phyloP scores from a whole-genome alignment of 2,888 invertebrate species.

The Agrochola litura region DNA sequence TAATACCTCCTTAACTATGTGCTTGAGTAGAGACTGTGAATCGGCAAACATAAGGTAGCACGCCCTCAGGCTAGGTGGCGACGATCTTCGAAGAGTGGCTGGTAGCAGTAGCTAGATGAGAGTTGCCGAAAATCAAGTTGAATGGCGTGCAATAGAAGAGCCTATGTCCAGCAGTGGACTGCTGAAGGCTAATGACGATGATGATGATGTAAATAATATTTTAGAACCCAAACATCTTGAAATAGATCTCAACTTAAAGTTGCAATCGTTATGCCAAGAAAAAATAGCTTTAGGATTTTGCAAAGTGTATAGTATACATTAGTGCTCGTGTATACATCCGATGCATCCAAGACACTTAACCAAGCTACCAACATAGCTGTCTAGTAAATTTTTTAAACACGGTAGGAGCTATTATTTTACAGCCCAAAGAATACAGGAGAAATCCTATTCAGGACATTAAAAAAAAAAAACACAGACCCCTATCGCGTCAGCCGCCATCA shows the following conservation, averaged over 20 bases:
- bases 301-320: neutral
- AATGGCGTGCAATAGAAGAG: too few species aligned
- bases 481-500: conserved; percentile 38
- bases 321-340: neutral
- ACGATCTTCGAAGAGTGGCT: too few species aligned
- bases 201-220: neutral
- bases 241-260: too few species aligned
- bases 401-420: neutral
- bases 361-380: neutral
- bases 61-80: too few species aligned
- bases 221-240: neutral
- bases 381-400: neutral
- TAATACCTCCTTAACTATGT: too few species aligned
- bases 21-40: too few species aligned
- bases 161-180: too few species aligned
- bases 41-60: too few species aligned
- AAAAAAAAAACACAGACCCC: conserved; percentile 6
- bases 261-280: neutral
- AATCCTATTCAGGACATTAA: neutral
- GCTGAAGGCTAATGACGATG: too few species aligned
- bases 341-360: neutral
- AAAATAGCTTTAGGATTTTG: too few species aligned
- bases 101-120: too few species aligned
- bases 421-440: neutral
- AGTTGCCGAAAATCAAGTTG: too few species aligned